These are phyloP conservation scores for Bubo scandiacus DNA, from an alignment of 2,113 vertebrate species.

Conservation along the genomic window DNA sequence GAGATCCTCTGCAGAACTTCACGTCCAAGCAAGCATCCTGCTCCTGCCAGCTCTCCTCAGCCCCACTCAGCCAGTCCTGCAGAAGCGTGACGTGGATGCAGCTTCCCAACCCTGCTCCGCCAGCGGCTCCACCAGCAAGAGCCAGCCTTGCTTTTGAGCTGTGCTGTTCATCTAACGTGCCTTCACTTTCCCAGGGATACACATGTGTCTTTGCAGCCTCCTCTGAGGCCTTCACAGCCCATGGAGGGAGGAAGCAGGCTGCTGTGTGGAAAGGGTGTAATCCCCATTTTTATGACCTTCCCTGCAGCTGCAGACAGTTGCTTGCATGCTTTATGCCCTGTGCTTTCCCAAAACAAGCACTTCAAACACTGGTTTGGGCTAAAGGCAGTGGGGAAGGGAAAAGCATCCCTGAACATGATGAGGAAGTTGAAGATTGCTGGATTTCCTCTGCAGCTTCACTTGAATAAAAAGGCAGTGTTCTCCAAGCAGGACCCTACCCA, in stretches of 20 bases:
- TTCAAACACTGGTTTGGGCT: neutral
- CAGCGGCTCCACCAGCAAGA: neutral
- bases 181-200: neutral
- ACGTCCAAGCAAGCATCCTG: neutral
- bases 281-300: constrained; percentile 15
- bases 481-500: neutral
- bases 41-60: neutral
- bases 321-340: neutral
- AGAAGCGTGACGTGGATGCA: too few relatives aligned
- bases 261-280: neutral
- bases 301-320: neutral
- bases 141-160: neutral
- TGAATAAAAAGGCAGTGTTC: neutral
- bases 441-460: neutral
- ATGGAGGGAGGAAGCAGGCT: neutral
- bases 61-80: neutral
- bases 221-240: neutral
- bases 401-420: neutral
- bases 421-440: neutral
- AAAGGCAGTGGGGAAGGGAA: neutral
- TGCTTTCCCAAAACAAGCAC: neutral
- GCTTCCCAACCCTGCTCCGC: neutral
- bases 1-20: neutral
- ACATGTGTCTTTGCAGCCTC: neutral
- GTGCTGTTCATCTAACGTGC: neutral